These are phyloP conservation scores for Brachyistius frenatus DNA, from an alignment of 2,113 vertebrate genomes.

Conservation along the genomic window DNA sequence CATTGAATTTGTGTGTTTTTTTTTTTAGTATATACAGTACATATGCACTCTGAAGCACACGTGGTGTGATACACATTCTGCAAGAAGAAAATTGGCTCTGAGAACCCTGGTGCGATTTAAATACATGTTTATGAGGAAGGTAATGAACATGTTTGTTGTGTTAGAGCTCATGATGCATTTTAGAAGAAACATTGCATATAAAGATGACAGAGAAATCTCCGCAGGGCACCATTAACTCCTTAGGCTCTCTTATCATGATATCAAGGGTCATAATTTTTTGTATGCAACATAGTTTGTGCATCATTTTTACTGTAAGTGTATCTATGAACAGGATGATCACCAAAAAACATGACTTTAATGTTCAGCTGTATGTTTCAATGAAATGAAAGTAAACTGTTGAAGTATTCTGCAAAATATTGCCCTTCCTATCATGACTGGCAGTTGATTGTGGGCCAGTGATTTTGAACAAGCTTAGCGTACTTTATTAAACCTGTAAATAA, in stretches of 20 bases:
- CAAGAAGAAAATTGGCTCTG: no score
- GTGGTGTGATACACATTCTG: background rate
- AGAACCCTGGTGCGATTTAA: no score
- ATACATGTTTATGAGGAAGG: no score
- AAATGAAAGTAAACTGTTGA: conserved; percentile 4
- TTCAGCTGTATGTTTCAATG: conserved; percentile 5
- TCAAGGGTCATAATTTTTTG: conserved; percentile 26
- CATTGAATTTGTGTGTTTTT: background rate
- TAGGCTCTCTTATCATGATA: conserved; percentile 15
- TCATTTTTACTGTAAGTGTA: conserved; percentile 2
- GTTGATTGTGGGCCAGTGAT: conserved; percentile 14
- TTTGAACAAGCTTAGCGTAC: conserved; percentile 24
- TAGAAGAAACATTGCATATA: background rate
- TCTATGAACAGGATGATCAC: conserved; percentile 5
- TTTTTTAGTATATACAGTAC: background rate
- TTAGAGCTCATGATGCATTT: background rate
- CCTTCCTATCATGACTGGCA: conserved; percentile 1
- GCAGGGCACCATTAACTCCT: conserved; percentile 44
- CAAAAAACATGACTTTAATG: conserved; percentile 16
- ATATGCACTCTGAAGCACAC: rapidly evolving
- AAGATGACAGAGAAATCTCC: conserved; percentile 33
- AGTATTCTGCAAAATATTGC: background rate
- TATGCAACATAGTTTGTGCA: conserved; percentile 21
- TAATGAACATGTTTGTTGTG: background rate
- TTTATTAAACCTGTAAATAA: conserved; percentile 13